These are phyloP conservation scores for Synodontis membranacea DNA, from an alignment of 2,113 vertebrate species.

Conservation along the genomic window DNA sequence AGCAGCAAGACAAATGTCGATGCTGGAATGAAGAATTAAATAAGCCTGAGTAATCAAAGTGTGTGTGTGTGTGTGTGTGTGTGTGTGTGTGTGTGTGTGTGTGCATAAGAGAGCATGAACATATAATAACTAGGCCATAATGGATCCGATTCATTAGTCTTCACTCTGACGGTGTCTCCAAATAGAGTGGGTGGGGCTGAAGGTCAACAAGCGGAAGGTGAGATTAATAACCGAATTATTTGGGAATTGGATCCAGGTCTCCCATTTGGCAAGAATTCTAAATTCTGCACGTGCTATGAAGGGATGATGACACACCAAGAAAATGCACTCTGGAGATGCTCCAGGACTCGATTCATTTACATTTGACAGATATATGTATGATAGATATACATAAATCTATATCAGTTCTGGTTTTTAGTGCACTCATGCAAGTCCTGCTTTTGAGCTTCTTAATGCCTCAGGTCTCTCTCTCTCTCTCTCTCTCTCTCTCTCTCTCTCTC, in stretches of 20 bases:
- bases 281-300: background rate
- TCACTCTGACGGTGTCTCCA: background rate
- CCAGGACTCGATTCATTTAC: constrained; percentile 20
- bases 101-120: background rate
- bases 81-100: too few species aligned
- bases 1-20: constrained; percentile 24
- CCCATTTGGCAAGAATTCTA: background rate
- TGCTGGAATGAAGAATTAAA: constrained; percentile 22
- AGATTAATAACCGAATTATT: constrained; percentile 8
- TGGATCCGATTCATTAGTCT: constrained; percentile 32
- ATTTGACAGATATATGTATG: constrained; percentile 12
- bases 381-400: constrained; percentile 31
- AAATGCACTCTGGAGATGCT: constrained; percentile 6
- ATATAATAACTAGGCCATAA: constrained; percentile 30
- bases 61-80: too few species aligned
- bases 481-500: too few species aligned
- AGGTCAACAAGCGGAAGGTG: constrained; percentile 29
- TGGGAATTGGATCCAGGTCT: constrained; percentile 6
- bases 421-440: constrained; percentile 12
- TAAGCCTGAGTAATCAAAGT: constrained; percentile 10
- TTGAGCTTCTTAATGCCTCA: constrained; percentile 23
- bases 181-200: constrained; percentile 13
- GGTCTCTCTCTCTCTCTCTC: too few species aligned
- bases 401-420: constrained; percentile 4
- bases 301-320: constrained; percentile 21